phyloP scores from a whole-genome alignment of 2,888 invertebrate species.

The Rhagophthalmus giganteus region DNA sequence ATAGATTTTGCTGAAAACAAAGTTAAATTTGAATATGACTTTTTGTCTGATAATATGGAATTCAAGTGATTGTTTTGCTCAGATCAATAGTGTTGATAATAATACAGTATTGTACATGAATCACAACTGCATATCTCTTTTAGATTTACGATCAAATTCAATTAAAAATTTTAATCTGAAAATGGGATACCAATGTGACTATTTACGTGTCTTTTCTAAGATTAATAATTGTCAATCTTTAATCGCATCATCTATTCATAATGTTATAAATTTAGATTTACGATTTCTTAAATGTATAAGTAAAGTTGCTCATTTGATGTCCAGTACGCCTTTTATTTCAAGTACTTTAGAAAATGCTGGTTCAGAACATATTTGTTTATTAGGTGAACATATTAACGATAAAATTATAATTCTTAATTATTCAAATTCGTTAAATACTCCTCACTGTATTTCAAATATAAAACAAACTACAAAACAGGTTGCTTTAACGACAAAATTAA shows the following conservation, averaged over 20 bases:
- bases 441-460: conserved; percentile 10
- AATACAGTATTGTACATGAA: conserved; percentile 15
- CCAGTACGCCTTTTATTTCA: conserved; percentile 16
- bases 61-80: conserved; percentile 4
- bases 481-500: conserved; percentile 2
- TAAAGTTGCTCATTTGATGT: conserved; percentile 15
- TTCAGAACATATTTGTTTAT: conserved; percentile 8
- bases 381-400: conserved; percentile 7
- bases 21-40: neutral
- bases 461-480: conserved; percentile 8
- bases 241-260: conserved; percentile 14
- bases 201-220: conserved; percentile 15
- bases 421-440: conserved; percentile 1
- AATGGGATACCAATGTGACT: conserved; percentile 15
- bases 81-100: conserved; percentile 9
- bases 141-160: conserved; percentile 11
- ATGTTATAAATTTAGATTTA: conserved; percentile 13
- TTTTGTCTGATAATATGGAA: neutral
- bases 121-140: conserved; percentile 10
- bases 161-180: conserved; percentile 3
- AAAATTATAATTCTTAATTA: conserved; percentile 5
- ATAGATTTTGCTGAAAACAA: conserved; percentile 4
- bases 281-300: neutral
- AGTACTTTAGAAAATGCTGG: neutral
- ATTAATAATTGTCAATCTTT: conserved; percentile 4